These are phyloP conservation scores for Drosophila paulistorum DNA, from an alignment of 1,140 invertebrate species.

Conservation along the genomic window DNA sequence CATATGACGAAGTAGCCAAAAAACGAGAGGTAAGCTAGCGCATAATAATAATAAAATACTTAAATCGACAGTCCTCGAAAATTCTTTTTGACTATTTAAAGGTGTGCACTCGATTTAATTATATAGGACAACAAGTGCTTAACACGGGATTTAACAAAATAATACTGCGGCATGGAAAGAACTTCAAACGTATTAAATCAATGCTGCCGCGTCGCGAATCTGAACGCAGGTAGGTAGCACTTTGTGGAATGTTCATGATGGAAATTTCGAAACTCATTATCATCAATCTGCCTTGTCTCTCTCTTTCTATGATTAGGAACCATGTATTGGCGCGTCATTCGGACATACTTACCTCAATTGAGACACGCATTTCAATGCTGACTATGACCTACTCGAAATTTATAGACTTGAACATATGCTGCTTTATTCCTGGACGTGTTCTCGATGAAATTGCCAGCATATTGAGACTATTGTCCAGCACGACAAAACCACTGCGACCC, in stretches of 20 bases:
- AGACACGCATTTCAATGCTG: slow-evolving; percentile 95
- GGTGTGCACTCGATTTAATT: slow-evolving; percentile 93
- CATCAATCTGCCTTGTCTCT: background rate
- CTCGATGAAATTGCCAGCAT: slow-evolving; percentile 94
- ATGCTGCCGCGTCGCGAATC: slow-evolving; percentile 94
- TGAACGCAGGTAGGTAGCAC: slow-evolving; percentile 86
- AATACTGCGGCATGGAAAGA: slow-evolving; percentile 89
- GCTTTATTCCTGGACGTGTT: slow-evolving; percentile 97
- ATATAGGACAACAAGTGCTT: slow-evolving; percentile 88
- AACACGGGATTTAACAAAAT: slow-evolving; percentile 92
- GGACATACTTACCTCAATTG: slow-evolving; percentile 94
- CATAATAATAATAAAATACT: background rate
- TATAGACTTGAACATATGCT: slow-evolving; percentile 86
- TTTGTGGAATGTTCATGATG: slow-evolving; percentile 17
- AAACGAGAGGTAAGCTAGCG: slow-evolving; percentile 88
- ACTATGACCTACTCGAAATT: slow-evolving; percentile 95
- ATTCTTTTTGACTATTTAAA: slow-evolving; percentile 79
- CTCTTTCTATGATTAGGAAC: slow-evolving; percentile 82
- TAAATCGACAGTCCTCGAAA: slow-evolving; percentile 6
- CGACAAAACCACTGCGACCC: slow-evolving; percentile 88
- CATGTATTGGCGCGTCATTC: slow-evolving; percentile 93
- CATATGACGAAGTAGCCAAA: slow-evolving; percentile 92
- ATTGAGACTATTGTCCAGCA: slow-evolving; percentile 87
- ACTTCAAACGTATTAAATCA: slow-evolving; percentile 90
- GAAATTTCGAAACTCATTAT: background rate